These are phyloP conservation scores for Thera obeliscata DNA, from an alignment of 2,888 invertebrate species.

Conservation along the genomic window DNA sequence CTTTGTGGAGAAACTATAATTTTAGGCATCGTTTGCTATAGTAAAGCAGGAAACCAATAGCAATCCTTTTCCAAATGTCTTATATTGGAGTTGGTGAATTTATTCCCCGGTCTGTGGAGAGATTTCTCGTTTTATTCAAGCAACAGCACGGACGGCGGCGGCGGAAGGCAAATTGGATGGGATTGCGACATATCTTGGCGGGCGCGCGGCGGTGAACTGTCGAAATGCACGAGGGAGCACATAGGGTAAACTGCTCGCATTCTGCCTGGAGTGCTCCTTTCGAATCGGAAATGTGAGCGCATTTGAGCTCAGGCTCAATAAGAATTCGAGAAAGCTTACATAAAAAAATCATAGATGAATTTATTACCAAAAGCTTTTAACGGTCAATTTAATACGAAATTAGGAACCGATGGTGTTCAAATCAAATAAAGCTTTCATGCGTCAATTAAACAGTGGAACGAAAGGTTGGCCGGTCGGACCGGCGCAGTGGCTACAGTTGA, in stretches of 20 bases:
- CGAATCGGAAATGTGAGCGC: conserved; percentile 63
- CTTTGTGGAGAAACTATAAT: conserved; percentile 12
- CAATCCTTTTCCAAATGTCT: conserved; percentile 45
- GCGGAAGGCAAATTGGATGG: conserved; percentile 79
- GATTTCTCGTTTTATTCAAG: conserved; percentile 79
- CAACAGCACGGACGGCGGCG: conserved; percentile 65
- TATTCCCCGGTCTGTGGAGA: conserved; percentile 70
- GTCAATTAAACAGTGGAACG: conserved; percentile 53
- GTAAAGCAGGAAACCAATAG: conserved; percentile 20
- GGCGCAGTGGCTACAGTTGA: conserved; percentile 42
- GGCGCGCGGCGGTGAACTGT: conserved; percentile 70
- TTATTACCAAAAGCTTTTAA: too few species aligned
- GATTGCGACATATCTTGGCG: conserved; percentile 80
- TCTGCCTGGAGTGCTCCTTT: conserved; percentile 64
- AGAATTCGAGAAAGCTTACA: conserved; percentile 3
- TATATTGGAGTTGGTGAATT: conserved; percentile 69
- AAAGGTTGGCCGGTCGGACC: conserved; percentile 35
- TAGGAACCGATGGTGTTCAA: conserved; percentile 46
- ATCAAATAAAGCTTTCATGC: conserved; percentile 59
- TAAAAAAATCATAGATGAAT: too few species aligned
- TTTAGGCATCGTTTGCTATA: conserved; percentile 21
- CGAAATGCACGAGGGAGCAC: conserved; percentile 72
- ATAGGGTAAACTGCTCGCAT: conserved; percentile 73
- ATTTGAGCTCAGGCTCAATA: conserved; percentile 56
- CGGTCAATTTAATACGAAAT: conserved; percentile 14